Base-by-base conservation (phyloP, 2,113 vertebrate species). In the Panthera leo region DNA sequence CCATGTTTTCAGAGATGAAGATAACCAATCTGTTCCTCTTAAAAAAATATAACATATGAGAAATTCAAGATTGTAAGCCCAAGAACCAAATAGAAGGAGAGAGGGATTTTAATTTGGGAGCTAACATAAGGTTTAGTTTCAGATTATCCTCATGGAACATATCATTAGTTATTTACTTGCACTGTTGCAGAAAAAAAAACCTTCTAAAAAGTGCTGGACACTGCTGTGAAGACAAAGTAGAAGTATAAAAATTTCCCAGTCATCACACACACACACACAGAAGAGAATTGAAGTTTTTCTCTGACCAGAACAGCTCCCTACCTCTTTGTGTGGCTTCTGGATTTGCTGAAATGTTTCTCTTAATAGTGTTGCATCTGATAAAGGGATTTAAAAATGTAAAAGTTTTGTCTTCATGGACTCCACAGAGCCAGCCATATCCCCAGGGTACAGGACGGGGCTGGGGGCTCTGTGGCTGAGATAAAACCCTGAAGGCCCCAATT, bases 281-380 rank as follows among this genome's bases (percentile, higher is more conserved):
- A 97, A 84, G 94, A 95, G 94, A 97, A 98, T 45, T 84, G 96
- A 94, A 97, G 97, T 98, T 98, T 98, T 86, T 96, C 90, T 98
- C 96, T 89, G 84, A 95, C 68, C 63, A 63, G 95, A 82, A 98
- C 96, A 98, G 97, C 91, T 76, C 0, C 7, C 1, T 80, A 0
- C 7, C 1, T 79, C 97, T 98, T 98, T 98, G 98, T 98, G 70
- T 92, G 92, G 94, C 96, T 97, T 96, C 92, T 94, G 0, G 91
- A 95, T 95, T 97, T 97, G 90, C 2, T 25, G 97, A 98, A 98
- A 94, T 95, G 89, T 97, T 95, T 95, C 97, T 97, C 97, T 97
- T 98, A 93, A 96, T 65, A 63, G 79, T 89, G 63, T 55, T 78
- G 2, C 94, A 80, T 97, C 97, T 48, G 68, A 88, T 83, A 96